Evolutionary conservation across 2,888 invertebrate genomes (phyloP), one percentile per base, ranked within the genome.

Genomic region (Galerucella pusilla): DNA sequence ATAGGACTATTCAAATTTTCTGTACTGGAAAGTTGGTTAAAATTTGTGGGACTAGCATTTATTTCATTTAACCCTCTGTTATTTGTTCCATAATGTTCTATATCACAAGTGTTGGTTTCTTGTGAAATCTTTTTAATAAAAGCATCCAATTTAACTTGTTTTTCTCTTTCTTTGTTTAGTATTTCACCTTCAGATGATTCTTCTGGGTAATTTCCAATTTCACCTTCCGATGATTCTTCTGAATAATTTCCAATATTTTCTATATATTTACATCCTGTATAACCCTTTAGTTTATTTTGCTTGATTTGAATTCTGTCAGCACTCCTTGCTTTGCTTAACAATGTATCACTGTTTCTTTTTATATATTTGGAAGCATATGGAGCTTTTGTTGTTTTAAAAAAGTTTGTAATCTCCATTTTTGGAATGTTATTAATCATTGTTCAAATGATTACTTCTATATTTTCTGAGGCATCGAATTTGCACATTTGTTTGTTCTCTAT

Each of bases 111-210:
- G 14, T 54, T 54, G 3, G 54, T n/a, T 16, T 54, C 16, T 57
- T 57, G 57, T 16, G 57, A 57, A 57, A 57, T 57, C 57, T 20
- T 57, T 16, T 57, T 10, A 14, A 57, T 57, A 10, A 57, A 20
- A 16, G 57, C 57, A 57, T 57, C 20, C 16, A 57, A 57, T 57
- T 57, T 57, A 20, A 57, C 16, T 57, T 57, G 57, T 57, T 57
- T 57, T 57, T 57, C 7, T 20, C 0, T 46, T 46, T 49, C 49
- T 49, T 49, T 11, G 49, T 49, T 10, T 49, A 14, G 11, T 49
- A 49, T 12, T 20, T 57, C 52, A 52, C 7, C 16, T 57, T 57
- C 10, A 16, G 16, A 57, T 16, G 54, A 16, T n/a, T 16, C 54
- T 16, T 7, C 16, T n/a, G 54, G 16, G 16, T 54, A 14, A 54